These are phyloP conservation scores for Sciaenops ocellatus DNA, from an alignment of 2,797 vertebrate genomes.

Conservation along the genomic window DNA sequence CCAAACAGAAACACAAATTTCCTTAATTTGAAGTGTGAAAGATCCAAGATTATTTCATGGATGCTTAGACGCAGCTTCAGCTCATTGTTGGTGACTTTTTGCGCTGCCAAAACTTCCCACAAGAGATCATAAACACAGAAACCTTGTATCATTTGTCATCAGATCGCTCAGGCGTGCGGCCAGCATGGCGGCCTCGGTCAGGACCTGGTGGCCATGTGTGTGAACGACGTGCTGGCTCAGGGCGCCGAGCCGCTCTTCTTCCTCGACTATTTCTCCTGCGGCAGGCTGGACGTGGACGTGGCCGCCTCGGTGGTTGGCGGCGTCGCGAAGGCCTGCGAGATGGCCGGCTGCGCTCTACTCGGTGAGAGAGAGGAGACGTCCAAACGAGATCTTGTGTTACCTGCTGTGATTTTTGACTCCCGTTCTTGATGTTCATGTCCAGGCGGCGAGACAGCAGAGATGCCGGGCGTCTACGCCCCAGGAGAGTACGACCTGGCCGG, in stretches of 20 bases:
- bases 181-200: slow-evolving; percentile 91
- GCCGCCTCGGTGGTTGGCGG: slow-evolving; percentile 89
- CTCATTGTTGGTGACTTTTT: background rate
- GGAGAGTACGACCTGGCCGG: slow-evolving; percentile 96
- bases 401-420: background rate
- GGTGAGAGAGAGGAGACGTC: slow-evolving; percentile 82
- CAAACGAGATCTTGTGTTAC: background rate
- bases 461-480: slow-evolving; percentile 92
- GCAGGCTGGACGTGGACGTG: slow-evolving; percentile 88
- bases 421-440: background rate
- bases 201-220: slow-evolving; percentile 98
- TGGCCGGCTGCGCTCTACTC: slow-evolving; percentile 93
- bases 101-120: background rate
- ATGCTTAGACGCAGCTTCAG: background rate
- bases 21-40: slow-evolving; percentile 11
- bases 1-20: slow-evolving; percentile 12
- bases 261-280: slow-evolving; percentile 98
- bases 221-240: slow-evolving; percentile 96
- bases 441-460: slow-evolving; percentile 98
- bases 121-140: background rate
- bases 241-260: slow-evolving; percentile 98
- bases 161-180: slow-evolving; percentile 90
- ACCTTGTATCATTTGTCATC: background rate
- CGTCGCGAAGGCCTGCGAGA: slow-evolving; percentile 90
- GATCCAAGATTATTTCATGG: slow-evolving; percentile 16